Conservation (phyloP, 2,888 invertebrate genomes). For the Chromoteleia sp. region DNA sequence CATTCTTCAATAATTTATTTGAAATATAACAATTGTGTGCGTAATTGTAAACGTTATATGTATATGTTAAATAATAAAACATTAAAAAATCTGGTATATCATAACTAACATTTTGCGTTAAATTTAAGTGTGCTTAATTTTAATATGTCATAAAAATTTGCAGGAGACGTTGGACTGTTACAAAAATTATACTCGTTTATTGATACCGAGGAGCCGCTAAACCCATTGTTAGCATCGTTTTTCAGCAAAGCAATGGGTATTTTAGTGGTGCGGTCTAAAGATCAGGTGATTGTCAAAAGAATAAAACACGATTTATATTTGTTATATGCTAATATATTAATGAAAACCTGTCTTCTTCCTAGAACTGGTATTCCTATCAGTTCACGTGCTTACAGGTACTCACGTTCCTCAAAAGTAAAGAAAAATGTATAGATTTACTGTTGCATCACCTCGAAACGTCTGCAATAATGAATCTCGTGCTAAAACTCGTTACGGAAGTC, state of each 20-base stretch:
- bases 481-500: slow-evolving; percentile 93
- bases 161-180: slow-evolving; percentile 90
- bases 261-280: slow-evolving; percentile 94
- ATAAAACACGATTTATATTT: no score
- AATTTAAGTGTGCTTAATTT: no score
- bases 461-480: slow-evolving; percentile 96
- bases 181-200: slow-evolving; percentile 95
- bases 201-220: slow-evolving; percentile 93
- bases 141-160: no score
- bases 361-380: slow-evolving; percentile 97
- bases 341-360: slow-evolving; percentile 62
- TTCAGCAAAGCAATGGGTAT: slow-evolving; percentile 97
- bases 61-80: no score
- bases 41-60: no score
- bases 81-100: background rate
- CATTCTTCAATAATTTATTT: no score
- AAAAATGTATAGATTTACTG: slow-evolving; percentile 94
- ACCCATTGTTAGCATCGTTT: slow-evolving; percentile 97
- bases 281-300: slow-evolving; percentile 87
- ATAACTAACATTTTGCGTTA: no score
- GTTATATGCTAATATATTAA: slow-evolving; percentile 42
- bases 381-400: slow-evolving; percentile 95
- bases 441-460: slow-evolving; percentile 96
- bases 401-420: slow-evolving; percentile 95
- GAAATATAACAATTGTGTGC: no score